Conservation (phyloP, 1,140 invertebrate species). For the Melanaphis sacchari region DNA sequence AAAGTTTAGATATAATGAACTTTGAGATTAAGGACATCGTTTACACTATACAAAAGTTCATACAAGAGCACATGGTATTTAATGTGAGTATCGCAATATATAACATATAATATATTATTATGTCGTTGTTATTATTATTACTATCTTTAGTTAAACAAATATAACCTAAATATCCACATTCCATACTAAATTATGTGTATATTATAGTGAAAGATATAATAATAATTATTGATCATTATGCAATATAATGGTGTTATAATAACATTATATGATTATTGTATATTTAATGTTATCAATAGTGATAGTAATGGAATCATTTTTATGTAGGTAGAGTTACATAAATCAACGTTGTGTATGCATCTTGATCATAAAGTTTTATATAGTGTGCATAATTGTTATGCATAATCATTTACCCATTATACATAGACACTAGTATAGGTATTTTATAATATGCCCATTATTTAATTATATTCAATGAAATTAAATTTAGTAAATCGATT, state of each 20-base stretch:
- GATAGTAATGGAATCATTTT: neutral
- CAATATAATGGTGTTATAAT: neutral
- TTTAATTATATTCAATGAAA: neutral
- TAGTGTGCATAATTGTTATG: neutral
- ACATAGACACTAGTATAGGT: neutral
- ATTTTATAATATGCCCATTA: neutral
- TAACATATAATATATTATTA: neutral
- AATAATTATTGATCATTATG: neutral
- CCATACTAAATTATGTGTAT: neutral
- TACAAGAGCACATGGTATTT: constrained; percentile 31
- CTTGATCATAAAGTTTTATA: neutral
- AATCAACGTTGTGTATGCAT: neutral
- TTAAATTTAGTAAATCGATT: neutral
- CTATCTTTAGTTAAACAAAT: neutral
- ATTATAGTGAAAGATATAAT: neutral
- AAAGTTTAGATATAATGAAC: constrained; percentile 63
- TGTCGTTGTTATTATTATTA: neutral
- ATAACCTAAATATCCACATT: neutral
- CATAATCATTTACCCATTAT: neutral
- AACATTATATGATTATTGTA: neutral
- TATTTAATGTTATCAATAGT: neutral
- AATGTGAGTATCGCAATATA: constrained; percentile 34
- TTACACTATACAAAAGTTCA: constrained; percentile 16
- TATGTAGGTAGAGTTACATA: neutral
- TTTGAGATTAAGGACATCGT: constrained; percentile 46